Evolutionary conservation across 1,140 invertebrate species (phyloP), one percentile per base, ranked within the genome.

Genomic region (Drosophila tsacasi): DNA sequence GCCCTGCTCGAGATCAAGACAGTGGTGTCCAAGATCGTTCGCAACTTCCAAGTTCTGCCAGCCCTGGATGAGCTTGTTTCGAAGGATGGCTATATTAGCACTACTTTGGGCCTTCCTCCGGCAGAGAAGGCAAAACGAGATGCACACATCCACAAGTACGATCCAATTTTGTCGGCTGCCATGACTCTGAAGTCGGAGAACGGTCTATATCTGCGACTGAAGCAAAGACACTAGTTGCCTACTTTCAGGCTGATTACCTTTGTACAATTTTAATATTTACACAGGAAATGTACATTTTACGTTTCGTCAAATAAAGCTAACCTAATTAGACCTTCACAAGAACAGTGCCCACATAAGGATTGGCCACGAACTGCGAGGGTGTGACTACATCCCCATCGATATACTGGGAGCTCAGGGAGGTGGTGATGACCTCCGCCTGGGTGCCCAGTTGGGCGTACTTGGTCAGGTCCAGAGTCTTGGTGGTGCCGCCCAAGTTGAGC

Each of bases 1-100:
- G 94, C 94, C 2, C 66, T 94, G 49, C 76, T 94, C 81, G 87
- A 93, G 89, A 83, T 94, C 19, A 94, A 94, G 83, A 91, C 93
- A 4, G 83, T 83, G 0, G 57, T 94, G 7, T 93, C 94, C 2
- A 94, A 94, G 71, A 76, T 94, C 35, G 62, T 94, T 27, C 84
- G 92, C 15, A 89, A 86, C 3, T 93, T 92, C 37, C 65, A 91
- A 42, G 63, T 93, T 1, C 27, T 91, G n/a, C 83, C 92, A 2
- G 82, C 91, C 0, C 40, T 91, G 47, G 91, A 92, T 57, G 91
- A 90, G 30, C 66, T 92, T 0, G 35, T 44, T 0, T 92, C 91
- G 1, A 79, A 65, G 40, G 82, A 91, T 62, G 87, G 85, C 2
- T 81, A 76, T 23, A 17, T 92, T 0, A 75, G 63, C 21, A 91